Evolutionary conservation across 2,888 invertebrate species (phyloP).

Genomic region (Uloborus plumipes): DNA sequence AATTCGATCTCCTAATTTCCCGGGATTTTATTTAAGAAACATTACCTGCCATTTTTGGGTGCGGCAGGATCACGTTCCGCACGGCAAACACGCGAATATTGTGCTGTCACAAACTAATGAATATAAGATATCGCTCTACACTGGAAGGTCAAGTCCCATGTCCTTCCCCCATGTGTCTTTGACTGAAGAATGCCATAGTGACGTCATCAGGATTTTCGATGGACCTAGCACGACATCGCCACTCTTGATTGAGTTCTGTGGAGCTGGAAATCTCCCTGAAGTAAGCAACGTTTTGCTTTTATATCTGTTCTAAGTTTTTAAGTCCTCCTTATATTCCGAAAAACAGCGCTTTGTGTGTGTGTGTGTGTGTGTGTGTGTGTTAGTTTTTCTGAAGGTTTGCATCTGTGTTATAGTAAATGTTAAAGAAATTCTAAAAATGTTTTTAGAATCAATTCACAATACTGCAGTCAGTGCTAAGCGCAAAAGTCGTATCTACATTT

Average conservation of each 20-base stretch:
- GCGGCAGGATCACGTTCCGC: slow-evolving; percentile 77
- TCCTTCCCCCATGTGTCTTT: slow-evolving; percentile 70
- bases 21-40: slow-evolving; percentile 87
- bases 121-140: slow-evolving; percentile 81
- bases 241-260: slow-evolving; percentile 83
- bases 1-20: slow-evolving; percentile 90
- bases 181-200: slow-evolving; percentile 66
- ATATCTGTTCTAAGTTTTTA: no score
- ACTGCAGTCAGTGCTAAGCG: no score
- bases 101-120: slow-evolving; percentile 82
- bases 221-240: slow-evolving; percentile 86
- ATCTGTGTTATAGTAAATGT: no score
- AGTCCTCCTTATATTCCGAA: no score
- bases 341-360: no score
- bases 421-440: no score
- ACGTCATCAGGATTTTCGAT: slow-evolving; percentile 81
- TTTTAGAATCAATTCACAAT: no score
- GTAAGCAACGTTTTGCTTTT: slow-evolving; percentile 2
- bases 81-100: slow-evolving; percentile 83
- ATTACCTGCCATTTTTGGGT: slow-evolving; percentile 91
- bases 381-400: no score
- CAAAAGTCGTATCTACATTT: no score
- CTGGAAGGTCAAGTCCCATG: slow-evolving; percentile 64
- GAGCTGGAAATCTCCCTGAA: slow-evolving; percentile 83
- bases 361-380: no score